Evolutionary conservation across 1,140 invertebrate genomes (phyloP), one percentile per base, ranked within the genome.

Genomic region (Neodiprion lecontei): DNA sequence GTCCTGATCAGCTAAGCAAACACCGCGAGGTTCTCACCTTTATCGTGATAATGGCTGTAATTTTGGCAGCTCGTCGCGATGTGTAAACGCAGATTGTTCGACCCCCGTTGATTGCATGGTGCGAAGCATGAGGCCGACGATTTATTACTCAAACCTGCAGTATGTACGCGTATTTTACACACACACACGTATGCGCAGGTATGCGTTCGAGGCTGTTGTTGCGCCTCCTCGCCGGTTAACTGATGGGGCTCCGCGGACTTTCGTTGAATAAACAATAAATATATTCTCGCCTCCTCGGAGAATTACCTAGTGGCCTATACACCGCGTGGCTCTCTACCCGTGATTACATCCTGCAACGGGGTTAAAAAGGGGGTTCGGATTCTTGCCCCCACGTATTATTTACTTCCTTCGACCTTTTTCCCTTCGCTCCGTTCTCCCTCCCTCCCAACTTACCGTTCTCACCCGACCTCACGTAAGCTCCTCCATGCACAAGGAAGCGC

Each of bases 11-110:
- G 67, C 21, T 69, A 21, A 21, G 21, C 21, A 69, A 47, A 47
- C 17, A 69, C 10, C 67, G 40, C 67, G 67, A 69, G 40, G 40
- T 69, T 47, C 70, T 47, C 70, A 77, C 79, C 80, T 82, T 79
- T 82, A 82, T 82, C 81, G 79, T 67, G 73, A 77, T 82, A 82
- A 82, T 82, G 73, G 79, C 79, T 82, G 76, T 79, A 82, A 82
- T 82, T 82, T 80, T 73, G 81, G 73, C 76, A 74, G 74, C 74
- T 76, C 71, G 7, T 77, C 73, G 72, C 67, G 66, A 73, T 66
- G 75, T 75, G 72, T 76, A 72, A 74, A 61, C 61, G 69, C 72
- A 77, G 80, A 81, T 81, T 79, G 78, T 77, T 72, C 76, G 77
- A 73, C 77, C 76, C 76, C 69, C 49, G 48, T 70, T 81, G 80